A percentile compares a stretch with the other conserved stretches of the same genome.
Evolutionary conservation across 1,140 invertebrate species (phyloP).

Genomic region (Goniozus legneri): DNA sequence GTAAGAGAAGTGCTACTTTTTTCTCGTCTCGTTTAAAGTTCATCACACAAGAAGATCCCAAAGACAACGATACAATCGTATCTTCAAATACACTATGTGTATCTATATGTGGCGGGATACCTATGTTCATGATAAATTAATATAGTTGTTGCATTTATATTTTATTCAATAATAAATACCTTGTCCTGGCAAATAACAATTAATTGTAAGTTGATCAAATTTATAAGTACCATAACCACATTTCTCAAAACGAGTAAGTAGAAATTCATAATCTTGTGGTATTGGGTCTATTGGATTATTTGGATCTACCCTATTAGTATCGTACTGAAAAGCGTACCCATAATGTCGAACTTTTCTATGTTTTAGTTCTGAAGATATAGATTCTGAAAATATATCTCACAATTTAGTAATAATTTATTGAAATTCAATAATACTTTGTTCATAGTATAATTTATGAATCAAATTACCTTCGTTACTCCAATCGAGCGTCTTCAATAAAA

Average conservation of each 20-base stretch:
- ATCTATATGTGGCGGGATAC: constrained; percentile 94
- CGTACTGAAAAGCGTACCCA: constrained; percentile 92
- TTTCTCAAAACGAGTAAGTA: constrained; percentile 63
- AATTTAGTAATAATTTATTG: background rate
- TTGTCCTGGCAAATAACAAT: constrained; percentile 88
- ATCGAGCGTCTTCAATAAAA: constrained; percentile 62
- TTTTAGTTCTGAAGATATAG: constrained; percentile 61
- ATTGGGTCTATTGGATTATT: constrained; percentile 67
- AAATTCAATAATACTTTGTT: background rate
- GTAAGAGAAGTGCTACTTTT: constrained; percentile 65
- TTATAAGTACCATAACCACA: constrained; percentile 46
- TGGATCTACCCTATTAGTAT: constrained; percentile 81
- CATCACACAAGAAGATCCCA: constrained; percentile 86
- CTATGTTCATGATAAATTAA: constrained; percentile 49
- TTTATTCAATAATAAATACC: constrained; percentile 54
- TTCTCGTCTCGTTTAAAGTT: constrained; percentile 71
- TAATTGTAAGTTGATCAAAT: constrained; percentile 92
- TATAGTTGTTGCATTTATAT: background rate
- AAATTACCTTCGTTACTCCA: constrained; percentile 52
- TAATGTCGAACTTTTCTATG: constrained; percentile 88
- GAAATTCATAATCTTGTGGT: constrained; percentile 66
- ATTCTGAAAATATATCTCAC: constrained; percentile 15
- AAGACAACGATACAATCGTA: constrained; percentile 82
- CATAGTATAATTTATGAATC: background rate
- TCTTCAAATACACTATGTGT: constrained; percentile 91